Conservation (phyloP, 1,140 invertebrate genomes). For the Trinorchestia longiramus region DNA sequence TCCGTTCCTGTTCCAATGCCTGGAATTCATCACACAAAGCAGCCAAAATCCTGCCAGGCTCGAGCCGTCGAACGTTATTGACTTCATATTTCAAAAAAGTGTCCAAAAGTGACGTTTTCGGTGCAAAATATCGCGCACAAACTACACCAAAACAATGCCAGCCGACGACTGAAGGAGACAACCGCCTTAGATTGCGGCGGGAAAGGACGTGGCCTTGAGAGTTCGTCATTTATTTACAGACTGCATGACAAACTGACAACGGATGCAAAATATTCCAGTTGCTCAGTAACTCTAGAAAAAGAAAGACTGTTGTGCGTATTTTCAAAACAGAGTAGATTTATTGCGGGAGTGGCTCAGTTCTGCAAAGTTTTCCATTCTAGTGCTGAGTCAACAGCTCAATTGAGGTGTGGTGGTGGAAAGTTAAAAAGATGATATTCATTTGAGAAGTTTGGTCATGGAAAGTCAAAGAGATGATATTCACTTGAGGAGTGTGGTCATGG, state of each 20-base stretch:
- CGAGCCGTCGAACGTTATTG: conserved; percentile 5
- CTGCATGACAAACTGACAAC: background rate
- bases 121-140: background rate
- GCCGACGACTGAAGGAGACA: background rate
- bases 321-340: background rate
- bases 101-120: conserved; percentile 44
- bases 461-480: background rate
- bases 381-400: background rate
- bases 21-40: conserved; percentile 43
- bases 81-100: conserved; percentile 51
- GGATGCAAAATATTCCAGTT: background rate
- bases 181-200: background rate
- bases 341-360: background rate
- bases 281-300: background rate
- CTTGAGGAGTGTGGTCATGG: too few relatives aligned
- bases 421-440: background rate
- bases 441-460: background rate
- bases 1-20: background rate
- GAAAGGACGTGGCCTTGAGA: background rate
- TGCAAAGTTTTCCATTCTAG: background rate
- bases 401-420: background rate
- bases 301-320: background rate
- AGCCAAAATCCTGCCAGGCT: background rate
- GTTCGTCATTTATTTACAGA: background rate
- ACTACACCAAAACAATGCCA: background rate